Conservation (phyloP, 2,113 vertebrate species). For the Crotalus horridus region DNA sequence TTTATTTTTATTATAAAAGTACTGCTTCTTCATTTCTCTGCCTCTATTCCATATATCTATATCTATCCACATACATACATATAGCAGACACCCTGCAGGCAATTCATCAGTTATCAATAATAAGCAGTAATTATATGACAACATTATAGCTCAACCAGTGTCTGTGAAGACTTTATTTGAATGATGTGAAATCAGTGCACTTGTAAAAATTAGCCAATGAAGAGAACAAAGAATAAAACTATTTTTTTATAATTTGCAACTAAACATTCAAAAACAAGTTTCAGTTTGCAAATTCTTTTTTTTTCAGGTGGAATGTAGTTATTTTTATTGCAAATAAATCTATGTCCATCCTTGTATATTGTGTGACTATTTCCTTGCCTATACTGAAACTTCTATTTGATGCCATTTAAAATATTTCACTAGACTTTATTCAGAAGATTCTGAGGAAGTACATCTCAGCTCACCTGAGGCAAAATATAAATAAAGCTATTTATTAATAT, state of each 20-base stretch:
- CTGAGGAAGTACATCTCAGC: background rate
- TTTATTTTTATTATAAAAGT: background rate
- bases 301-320: background rate
- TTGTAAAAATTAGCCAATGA: background rate
- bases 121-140: background rate
- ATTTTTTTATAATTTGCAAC: background rate
- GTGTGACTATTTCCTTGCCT: background rate
- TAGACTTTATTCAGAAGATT: background rate
- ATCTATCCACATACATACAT: background rate
- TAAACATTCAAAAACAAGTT: background rate
- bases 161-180: background rate
- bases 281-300: background rate
- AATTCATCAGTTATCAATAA: background rate
- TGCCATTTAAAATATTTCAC: background rate
- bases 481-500: background rate
- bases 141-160: background rate
- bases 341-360: background rate
- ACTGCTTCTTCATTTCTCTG: background rate
- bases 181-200: background rate
- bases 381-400: background rate
- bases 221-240: background rate
- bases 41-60: background rate
- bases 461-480: background rate
- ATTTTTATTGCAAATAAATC: background rate
- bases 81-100: background rate